Conservation (phyloP, 2,888 invertebrate species). For the Boloria euphrosyne region DNA sequence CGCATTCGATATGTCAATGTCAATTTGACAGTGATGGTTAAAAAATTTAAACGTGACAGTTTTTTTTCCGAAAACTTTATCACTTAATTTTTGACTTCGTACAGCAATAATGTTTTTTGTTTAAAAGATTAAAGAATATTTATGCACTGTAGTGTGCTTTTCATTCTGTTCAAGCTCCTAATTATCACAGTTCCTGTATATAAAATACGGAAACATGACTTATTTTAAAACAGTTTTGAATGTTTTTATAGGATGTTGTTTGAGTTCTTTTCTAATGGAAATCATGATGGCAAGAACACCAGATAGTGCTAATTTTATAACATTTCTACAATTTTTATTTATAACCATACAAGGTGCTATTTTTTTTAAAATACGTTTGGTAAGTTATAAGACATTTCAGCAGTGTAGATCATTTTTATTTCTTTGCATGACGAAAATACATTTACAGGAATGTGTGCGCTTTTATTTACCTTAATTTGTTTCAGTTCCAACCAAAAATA, state of each 20-base stretch:
- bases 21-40: not conserved
- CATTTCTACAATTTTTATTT: slow-evolving; percentile 71
- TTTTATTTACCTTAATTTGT: slow-evolving; percentile 40
- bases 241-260: slow-evolving; percentile 68
- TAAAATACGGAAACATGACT: not conserved
- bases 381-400: slow-evolving; percentile 48
- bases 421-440: not conserved
- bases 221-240: slow-evolving; percentile 47
- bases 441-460: not conserved
- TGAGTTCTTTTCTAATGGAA: slow-evolving; percentile 73
- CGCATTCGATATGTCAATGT: not conserved
- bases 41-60: slow-evolving; percentile 13
- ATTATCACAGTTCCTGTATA: not conserved
- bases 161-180: slow-evolving; percentile 2
- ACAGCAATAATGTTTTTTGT: not conserved
- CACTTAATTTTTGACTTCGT: not conserved
- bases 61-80: not conserved
- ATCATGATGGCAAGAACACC: slow-evolving; percentile 66
- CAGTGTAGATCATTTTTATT: not conserved
- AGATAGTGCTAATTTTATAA: slow-evolving; percentile 67
- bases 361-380: slow-evolving; percentile 45
- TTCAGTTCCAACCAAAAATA: slow-evolving; percentile 72
- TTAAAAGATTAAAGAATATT: no score
- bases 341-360: slow-evolving; percentile 67
- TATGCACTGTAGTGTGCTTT: not conserved